Conservation (phyloP, 2,113 vertebrate genomes). For the Apodemus speciosus region DNA sequence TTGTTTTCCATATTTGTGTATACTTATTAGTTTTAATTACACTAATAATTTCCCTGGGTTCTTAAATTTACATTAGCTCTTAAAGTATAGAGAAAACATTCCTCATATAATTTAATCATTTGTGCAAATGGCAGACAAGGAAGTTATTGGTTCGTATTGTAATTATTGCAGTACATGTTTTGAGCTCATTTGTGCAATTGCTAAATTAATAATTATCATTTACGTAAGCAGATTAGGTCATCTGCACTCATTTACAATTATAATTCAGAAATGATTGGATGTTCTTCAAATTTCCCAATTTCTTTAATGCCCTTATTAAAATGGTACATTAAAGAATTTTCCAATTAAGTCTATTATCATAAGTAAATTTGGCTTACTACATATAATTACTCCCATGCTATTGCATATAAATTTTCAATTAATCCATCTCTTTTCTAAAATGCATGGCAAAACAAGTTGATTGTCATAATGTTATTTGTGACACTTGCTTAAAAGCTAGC, state of each 20-base stretch:
- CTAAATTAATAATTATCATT: slow-evolving; percentile 80
- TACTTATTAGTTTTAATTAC: slow-evolving; percentile 66
- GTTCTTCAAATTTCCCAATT: slow-evolving; percentile 66
- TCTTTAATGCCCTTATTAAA: slow-evolving; percentile 75
- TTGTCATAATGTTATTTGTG: slow-evolving; percentile 44
- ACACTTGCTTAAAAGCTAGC: slow-evolving; percentile 55
- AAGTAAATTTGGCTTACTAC: slow-evolving; percentile 78
- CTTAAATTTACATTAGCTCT: slow-evolving; percentile 44
- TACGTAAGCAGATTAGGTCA: slow-evolving; percentile 72
- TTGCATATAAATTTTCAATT: slow-evolving; percentile 80
- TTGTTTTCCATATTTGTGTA: not conserved
- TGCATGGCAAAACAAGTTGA: slow-evolving; percentile 67
- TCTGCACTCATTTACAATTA: slow-evolving; percentile 68
- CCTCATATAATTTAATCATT: not conserved
- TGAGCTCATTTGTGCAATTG: slow-evolving; percentile 68
- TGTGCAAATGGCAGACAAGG: slow-evolving; percentile 51
- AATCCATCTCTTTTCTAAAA: slow-evolving; percentile 76
- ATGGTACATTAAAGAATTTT: slow-evolving; percentile 79
- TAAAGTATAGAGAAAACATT: slow-evolving; percentile 71
- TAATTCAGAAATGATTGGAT: slow-evolving; percentile 63
- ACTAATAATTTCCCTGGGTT: slow-evolving; percentile 57
- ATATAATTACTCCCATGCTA: slow-evolving; percentile 78
- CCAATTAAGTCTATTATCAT: slow-evolving; percentile 79
- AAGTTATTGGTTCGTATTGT: slow-evolving; percentile 57
- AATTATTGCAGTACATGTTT: slow-evolving; percentile 59